These are phyloP conservation scores for Alaudala cheleensis DNA, from an alignment of 2,113 vertebrate genomes.

Conservation along the genomic window DNA sequence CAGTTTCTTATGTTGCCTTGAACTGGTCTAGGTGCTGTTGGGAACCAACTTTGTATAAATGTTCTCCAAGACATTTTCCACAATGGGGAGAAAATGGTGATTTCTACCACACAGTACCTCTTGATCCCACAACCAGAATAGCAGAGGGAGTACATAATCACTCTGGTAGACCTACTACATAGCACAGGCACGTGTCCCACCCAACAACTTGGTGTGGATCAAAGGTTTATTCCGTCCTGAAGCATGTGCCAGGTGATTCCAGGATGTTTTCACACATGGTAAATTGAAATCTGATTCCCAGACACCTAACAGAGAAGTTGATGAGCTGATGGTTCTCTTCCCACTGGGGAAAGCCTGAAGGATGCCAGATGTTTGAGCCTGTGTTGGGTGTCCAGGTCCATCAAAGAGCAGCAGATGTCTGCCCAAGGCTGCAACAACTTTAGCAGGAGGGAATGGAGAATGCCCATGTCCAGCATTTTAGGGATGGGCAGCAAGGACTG, in stretches of 20 bases:
- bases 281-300: not conserved
- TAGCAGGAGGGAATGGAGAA: accelerated
- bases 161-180: not conserved
- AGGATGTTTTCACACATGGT: not conserved
- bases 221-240: not conserved
- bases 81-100: accelerated
- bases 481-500: not conserved
- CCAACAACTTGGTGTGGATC: not conserved
- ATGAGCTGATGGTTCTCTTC: not conserved
- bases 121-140: not conserved
- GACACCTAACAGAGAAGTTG: not conserved
- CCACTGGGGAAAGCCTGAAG: not conserved
- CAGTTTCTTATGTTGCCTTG: not conserved
- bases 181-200: accelerated
- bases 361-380: not conserved
- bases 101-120: not conserved
- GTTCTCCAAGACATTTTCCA: not conserved
- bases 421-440: not conserved
- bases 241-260: not conserved
- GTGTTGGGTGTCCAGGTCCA: not conserved
- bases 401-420: not conserved
- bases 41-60: not conserved
- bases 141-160: not conserved
- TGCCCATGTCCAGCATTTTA: not conserved
- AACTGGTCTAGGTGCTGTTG: not conserved